These are phyloP conservation scores for Calliphora vomitoria DNA, from an alignment of 2,888 invertebrate genomes.

Conservation along the genomic window DNA sequence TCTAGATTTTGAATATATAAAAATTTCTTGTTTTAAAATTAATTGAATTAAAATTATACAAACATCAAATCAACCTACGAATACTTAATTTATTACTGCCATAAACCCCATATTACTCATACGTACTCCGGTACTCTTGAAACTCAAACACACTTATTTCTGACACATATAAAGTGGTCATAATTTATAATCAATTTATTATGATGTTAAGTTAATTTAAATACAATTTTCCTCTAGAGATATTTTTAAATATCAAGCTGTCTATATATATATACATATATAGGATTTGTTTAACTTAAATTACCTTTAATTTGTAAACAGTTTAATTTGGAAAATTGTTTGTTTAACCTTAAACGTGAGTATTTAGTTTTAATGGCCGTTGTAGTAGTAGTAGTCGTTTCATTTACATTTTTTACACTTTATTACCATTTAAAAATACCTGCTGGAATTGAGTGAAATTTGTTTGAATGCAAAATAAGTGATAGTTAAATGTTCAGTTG, in stretches of 20 bases:
- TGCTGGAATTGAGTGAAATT: slow-evolving; percentile 60
- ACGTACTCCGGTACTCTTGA: background rate
- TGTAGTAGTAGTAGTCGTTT: background rate
- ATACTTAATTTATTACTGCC: background rate
- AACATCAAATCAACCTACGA: background rate
- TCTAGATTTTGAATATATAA: no score
- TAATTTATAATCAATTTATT: slow-evolving; percentile 33
- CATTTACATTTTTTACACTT: slow-evolving; percentile 29
- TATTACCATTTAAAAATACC: slow-evolving; percentile 56
- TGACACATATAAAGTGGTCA: background rate
- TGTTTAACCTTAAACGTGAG: slow-evolving; percentile 39
- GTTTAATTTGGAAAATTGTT: slow-evolving; percentile 44
- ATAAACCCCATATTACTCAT: background rate
- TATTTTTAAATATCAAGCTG: background rate
- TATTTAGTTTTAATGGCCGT: slow-evolving; percentile 18
- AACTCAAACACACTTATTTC: background rate
- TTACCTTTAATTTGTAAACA: slow-evolving; percentile 43
- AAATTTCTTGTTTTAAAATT: no score
- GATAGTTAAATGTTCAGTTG: background rate
- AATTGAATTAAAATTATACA: no score
- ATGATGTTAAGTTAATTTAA: slow-evolving; percentile 34
- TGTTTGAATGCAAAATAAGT: slow-evolving; percentile 15
- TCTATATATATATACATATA: background rate
- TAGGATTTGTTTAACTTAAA: background rate
- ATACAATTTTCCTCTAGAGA: slow-evolving; percentile 33